Percentiles rank a stretch among this genome's conserved stretches.
Evolutionary conservation across 2,888 invertebrate species (phyloP).

Genomic region (Tribolium freemani): DNA sequence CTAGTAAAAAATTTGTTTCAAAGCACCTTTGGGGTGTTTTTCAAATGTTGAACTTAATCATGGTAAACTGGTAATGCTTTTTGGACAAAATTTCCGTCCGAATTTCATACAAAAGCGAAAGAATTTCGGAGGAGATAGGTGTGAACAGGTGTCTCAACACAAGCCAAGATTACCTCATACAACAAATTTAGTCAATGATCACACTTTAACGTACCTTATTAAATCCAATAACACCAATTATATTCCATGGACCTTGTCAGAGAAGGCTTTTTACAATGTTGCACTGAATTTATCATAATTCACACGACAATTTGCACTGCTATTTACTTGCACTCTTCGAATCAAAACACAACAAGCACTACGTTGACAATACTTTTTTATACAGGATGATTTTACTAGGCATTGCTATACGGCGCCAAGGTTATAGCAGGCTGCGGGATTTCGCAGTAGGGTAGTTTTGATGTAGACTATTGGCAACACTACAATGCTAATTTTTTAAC

Average conservation of each 20-base stretch:
- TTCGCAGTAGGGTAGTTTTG: neutral
- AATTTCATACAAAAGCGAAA: neutral
- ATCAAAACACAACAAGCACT: constrained; percentile 21
- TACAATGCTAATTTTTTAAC: neutral
- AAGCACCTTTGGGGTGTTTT: neutral
- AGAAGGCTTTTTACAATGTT: neutral
- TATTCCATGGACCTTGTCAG: neutral
- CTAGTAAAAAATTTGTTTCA: neutral
- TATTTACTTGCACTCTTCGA: neutral
- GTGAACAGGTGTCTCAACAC: constrained; percentile 9
- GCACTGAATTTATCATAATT: constrained; percentile 13
- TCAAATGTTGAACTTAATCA: neutral
- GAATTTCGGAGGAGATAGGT: neutral
- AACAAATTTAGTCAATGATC: constrained; percentile 43
- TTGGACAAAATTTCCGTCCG: neutral
- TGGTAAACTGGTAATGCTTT: constrained; percentile 24
- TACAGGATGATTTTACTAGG: constrained; percentile 14
- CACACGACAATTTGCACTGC: neutral
- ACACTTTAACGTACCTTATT: constrained; percentile 28
- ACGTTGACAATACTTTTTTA: constrained; percentile 17
- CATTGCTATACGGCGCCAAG: constrained; percentile 27
- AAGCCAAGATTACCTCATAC: no score
- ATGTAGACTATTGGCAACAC: constrained; percentile 3
- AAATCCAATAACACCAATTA: constrained; percentile 34
- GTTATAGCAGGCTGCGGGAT: constrained; percentile 32